Percentiles rank a stretch among this genome's conserved stretches.
Conservation (phyloP, 2,888 invertebrate species). For the Hyles lineata region DNA sequence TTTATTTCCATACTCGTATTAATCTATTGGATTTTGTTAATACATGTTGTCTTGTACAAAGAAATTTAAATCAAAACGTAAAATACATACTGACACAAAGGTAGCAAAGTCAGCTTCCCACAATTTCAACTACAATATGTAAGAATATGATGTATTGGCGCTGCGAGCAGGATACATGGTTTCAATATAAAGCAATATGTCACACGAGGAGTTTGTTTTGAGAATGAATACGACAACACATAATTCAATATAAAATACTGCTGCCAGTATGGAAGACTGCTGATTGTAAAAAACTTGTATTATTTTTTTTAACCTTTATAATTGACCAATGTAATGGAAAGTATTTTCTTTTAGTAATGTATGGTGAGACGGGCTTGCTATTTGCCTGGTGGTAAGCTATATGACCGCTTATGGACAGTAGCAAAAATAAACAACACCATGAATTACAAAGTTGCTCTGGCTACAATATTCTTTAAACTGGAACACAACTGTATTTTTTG, state of each 20-base stretch:
- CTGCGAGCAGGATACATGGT: slow-evolving; percentile 5
- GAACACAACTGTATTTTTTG: too few relatives aligned
- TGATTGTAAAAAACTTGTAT: neutral
- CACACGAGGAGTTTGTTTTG: neutral
- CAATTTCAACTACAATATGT: neutral
- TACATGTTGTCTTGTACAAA: neutral
- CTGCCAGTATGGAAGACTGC: neutral
- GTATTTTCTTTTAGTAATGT: too few relatives aligned
- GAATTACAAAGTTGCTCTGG: too few relatives aligned
- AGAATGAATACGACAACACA: slow-evolving; percentile 6
- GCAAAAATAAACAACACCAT: too few relatives aligned
- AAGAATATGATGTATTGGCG: slow-evolving; percentile 7
- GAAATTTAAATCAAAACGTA: neutral
- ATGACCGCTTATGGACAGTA: too few relatives aligned
- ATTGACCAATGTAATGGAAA: too few relatives aligned
- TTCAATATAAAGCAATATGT: slow-evolving; percentile 25
- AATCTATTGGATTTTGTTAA: too few relatives aligned
- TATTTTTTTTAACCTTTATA: too few relatives aligned
- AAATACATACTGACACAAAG: neutral
- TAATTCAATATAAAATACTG: slow-evolving; percentile 8
- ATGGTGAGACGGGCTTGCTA: too few relatives aligned
- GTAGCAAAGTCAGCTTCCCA: neutral
- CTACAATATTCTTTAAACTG: too few relatives aligned
- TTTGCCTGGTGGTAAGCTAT: too few relatives aligned
- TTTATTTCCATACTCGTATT: too few relatives aligned